Evolutionary conservation across 2,888 invertebrate species (phyloP).

Genomic region (Onchidella celtica): DNA sequence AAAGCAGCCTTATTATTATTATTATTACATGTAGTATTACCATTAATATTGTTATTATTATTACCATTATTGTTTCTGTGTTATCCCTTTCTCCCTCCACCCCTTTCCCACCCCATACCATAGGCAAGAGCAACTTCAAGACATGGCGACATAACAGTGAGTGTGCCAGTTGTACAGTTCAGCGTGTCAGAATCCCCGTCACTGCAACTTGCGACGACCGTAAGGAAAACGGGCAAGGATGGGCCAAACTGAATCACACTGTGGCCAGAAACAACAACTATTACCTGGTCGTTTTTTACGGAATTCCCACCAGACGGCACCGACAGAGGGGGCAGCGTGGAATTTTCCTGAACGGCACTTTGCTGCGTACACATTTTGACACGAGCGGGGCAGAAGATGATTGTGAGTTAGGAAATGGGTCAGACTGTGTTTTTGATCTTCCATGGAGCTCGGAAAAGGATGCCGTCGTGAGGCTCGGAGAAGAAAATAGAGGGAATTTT

Average conservation of each 20-base stretch:
- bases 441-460: constrained; percentile 30
- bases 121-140: constrained; percentile 18
- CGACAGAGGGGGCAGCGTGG: neutral
- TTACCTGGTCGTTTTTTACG: constrained; percentile 16
- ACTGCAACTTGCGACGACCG: neutral
- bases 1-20: too few relatives aligned
- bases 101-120: too few relatives aligned
- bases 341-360: constrained; percentile 1
- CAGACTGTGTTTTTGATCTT: constrained; percentile 7
- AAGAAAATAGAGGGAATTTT: neutral
- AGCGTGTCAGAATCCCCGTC: neutral
- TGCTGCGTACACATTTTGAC: constrained; percentile 32
- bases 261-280: neutral
- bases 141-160: constrained; percentile 12
- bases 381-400: neutral
- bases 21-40: neutral
- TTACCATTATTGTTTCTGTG: neutral
- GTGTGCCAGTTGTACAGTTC: constrained; percentile 10
- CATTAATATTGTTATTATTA: neutral
- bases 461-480: constrained; percentile 23
- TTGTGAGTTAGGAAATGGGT: neutral
- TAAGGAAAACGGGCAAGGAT: too few relatives aligned
- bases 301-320: too few relatives aligned
- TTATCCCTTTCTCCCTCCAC: neutral
- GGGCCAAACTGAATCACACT: neutral